Evolutionary conservation across 2,113 vertebrate species (phyloP).

Genomic region (Anser brachyrhynchus): DNA sequence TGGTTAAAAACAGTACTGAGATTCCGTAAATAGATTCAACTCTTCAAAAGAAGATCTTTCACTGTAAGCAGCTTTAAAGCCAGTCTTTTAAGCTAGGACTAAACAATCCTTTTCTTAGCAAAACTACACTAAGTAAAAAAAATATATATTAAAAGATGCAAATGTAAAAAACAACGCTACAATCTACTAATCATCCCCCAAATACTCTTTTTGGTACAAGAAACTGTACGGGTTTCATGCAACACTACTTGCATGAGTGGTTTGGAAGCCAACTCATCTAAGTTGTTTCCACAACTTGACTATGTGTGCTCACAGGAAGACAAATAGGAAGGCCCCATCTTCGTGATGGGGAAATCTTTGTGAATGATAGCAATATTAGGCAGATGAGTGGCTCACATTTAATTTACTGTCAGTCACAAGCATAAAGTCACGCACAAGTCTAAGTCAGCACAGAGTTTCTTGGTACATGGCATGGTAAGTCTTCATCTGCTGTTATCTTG

Average conservation of each 20-base stretch:
- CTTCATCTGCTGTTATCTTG: fast-evolving
- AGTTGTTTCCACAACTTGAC: neutral
- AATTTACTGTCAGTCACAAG: neutral
- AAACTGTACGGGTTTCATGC: neutral
- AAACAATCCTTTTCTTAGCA: neutral
- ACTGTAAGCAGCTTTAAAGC: constrained; percentile 19
- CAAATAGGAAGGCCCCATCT: neutral
- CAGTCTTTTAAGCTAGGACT: constrained; percentile 20
- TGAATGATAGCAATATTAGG: neutral
- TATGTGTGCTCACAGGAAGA: neutral
- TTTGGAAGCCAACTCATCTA: neutral
- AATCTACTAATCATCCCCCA: neutral
- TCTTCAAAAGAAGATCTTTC: constrained; percentile 47
- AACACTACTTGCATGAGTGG: neutral
- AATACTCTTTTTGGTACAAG: neutral
- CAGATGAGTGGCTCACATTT: neutral
- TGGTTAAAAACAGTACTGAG: constrained; percentile 26
- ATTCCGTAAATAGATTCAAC: constrained; percentile 18
- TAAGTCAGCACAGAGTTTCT: neutral
- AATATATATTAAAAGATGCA: neutral
- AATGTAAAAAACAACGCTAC: neutral
- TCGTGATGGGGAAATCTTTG: neutral
- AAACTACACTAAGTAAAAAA: neutral
- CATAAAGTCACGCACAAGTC: neutral
- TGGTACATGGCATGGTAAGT: neutral